These are phyloP conservation scores for Callospermophilus lateralis DNA, from an alignment of 2,113 vertebrate species.

Conservation along the genomic window DNA sequence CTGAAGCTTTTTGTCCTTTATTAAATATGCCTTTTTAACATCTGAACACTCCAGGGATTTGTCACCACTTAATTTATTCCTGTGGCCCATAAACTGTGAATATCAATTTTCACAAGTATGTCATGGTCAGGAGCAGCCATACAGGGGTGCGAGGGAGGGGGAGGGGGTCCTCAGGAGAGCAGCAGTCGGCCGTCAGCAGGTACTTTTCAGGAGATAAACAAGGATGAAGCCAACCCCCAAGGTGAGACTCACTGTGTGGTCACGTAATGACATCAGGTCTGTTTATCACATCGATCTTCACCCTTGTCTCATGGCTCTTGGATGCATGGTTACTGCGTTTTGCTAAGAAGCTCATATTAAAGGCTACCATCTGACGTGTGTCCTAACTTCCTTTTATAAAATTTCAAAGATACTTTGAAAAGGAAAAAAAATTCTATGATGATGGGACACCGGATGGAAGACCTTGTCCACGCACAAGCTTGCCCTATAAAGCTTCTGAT, in stretches of 20 bases:
- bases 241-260: neutral
- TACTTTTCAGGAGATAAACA: neutral
- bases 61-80: slow-evolving; percentile 69
- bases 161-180: neutral
- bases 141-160: neutral
- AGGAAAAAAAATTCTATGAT: neutral
- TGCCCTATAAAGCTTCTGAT: neutral
- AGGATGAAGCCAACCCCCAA: neutral
- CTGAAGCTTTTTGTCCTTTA: slow-evolving; percentile 49
- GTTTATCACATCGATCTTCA: neutral
- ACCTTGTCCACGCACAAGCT: neutral
- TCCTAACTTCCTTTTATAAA: neutral
- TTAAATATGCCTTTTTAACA: slow-evolving; percentile 62
- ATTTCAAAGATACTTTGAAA: neutral
- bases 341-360: neutral
- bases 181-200: slow-evolving; percentile 36
- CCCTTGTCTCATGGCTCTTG: neutral
- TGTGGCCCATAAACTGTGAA: slow-evolving; percentile 62
- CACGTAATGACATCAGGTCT: neutral
- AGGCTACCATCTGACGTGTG: neutral
- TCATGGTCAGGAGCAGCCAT: slow-evolving; percentile 46
- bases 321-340: neutral
- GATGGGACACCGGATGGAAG: neutral
- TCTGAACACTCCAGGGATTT: slow-evolving; percentile 61
- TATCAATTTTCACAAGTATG: slow-evolving; percentile 73